Percentiles rank a stretch among this genome's conserved stretches.
Evolutionary conservation across 1,140 invertebrate species (phyloP).

Genomic region (Diorhabda elongata): DNA sequence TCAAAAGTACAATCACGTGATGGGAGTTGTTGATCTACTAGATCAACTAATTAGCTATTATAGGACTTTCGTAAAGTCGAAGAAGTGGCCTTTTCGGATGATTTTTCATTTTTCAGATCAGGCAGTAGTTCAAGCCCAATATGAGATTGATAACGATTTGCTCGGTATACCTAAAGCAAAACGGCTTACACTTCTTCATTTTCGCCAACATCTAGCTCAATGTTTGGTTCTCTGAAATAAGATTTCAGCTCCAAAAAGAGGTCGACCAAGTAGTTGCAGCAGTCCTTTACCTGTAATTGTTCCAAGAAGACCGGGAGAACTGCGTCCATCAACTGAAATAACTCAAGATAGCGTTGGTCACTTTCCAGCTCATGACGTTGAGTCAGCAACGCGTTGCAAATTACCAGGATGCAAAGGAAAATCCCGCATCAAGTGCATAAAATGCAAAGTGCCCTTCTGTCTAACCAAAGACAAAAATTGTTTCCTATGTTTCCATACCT

Average conservation of each 20-base stretch:
- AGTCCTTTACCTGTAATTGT: not conserved
- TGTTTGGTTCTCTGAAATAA: too few relatives aligned
- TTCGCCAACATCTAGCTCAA: not conserved
- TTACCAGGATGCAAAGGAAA: not conserved
- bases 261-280: not conserved
- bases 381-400: not conserved
- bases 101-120: constrained; percentile 14
- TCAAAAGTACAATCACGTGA: constrained; percentile 24
- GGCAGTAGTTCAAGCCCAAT: constrained; percentile 15
- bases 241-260: too few relatives aligned
- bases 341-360: not conserved
- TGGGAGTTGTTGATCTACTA: constrained; percentile 17
- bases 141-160: constrained; percentile 11
- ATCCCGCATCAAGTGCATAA: too few relatives aligned
- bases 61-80: constrained; percentile 17
- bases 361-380: not conserved
- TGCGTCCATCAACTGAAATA: too few relatives aligned
- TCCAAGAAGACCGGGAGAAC: too few relatives aligned
- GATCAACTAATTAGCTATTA: constrained; percentile 3
- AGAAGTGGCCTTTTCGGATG: constrained; percentile 18
- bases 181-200: too few relatives aligned
- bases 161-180: not conserved
- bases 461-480: too few relatives aligned
- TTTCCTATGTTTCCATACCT: too few relatives aligned
- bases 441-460: too few relatives aligned